Evolutionary conservation across 2,797 vertebrate genomes (phyloP), one percentile per base, ranked within the genome.

Genomic region (Oreochromis grahami): DNA sequence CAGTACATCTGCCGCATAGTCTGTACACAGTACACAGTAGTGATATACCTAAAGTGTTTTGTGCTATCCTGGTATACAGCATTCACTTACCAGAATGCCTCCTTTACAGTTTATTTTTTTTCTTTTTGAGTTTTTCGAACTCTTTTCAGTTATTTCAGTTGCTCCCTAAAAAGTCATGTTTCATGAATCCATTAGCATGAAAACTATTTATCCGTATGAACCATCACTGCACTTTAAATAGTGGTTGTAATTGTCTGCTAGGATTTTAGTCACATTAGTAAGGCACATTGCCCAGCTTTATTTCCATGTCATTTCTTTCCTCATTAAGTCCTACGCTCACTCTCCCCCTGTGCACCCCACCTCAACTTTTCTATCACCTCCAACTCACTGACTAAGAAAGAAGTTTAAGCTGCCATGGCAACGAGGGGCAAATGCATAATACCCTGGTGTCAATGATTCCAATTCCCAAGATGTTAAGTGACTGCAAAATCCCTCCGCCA

Each of bases 391-490:
- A 79, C 38, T 83, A 77, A 55, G 82, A 68, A 81, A 38, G 21
- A 74, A 50, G 36, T 86, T 86, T 79, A 84, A 89, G 84, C 81
- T 55, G 76, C 86, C 81, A 65, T 84, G 82, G 82, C 50, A 55
- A 88, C 63, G 51, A 82, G 77, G 87, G 87, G 77, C 68, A 86
- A 86, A 80, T 76, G 84, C 77, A 81, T 86, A 88, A 87, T 84
- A 88, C 88, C 80, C 89, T 87, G 50, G 90, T 86, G 88, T 90
- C 87, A 81, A 51, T 80, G 84, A 78, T 83, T 82, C 12, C 3
- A 72, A 52, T 74, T 74, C 80, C 78, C 56, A 34, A 70, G 77
- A 77, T 80, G 70, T 78, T 58, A 84, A 81, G 76, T 81, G 81
- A 77, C 63, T 79, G 55, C 78, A 87, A 87, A 63, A 84, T 89